Evolutionary conservation across 2,113 vertebrate species (phyloP).

Genomic region (Beaufortia kweichowensis): DNA sequence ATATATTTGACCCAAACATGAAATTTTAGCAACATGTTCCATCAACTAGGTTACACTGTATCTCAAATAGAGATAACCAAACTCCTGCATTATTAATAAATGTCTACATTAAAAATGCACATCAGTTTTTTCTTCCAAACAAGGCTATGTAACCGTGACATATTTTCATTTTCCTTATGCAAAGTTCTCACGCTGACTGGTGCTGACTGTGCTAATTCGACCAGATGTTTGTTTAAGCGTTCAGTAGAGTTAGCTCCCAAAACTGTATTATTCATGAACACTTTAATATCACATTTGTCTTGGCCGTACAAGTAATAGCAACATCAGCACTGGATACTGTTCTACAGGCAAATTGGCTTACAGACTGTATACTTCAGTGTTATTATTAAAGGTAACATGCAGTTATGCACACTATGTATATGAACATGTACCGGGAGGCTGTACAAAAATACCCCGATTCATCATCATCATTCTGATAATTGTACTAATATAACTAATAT

Average conservation of each 20-base stretch:
- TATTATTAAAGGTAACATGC: not conserved
- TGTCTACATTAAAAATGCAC: not conserved
- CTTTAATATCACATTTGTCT: constrained; percentile 47
- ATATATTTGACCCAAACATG: too few relatives aligned
- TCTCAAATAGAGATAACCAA: too few relatives aligned
- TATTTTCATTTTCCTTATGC: constrained; percentile 5
- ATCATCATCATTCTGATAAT: not conserved
- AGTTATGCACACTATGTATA: not conserved
- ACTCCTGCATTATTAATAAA: not conserved
- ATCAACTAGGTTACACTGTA: too few relatives aligned
- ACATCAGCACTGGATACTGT: not conserved
- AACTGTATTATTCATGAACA: constrained; percentile 52
- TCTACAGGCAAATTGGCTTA: not conserved
- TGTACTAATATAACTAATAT: too few relatives aligned
- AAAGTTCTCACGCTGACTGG: constrained; percentile 11
- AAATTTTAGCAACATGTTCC: too few relatives aligned
- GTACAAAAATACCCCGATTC: not conserved
- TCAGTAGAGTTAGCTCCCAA: constrained; percentile 45
- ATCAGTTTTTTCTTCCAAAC: not conserved
- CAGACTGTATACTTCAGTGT: not conserved
- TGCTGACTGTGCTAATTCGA: constrained; percentile 32
- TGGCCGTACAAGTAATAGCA: constrained; percentile 6
- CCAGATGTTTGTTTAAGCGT: constrained; percentile 32
- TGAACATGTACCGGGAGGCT: not conserved
- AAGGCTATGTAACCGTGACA: not conserved